Evolutionary conservation across 2,888 invertebrate species (phyloP).

Genomic region (Plebejus melissa): DNA sequence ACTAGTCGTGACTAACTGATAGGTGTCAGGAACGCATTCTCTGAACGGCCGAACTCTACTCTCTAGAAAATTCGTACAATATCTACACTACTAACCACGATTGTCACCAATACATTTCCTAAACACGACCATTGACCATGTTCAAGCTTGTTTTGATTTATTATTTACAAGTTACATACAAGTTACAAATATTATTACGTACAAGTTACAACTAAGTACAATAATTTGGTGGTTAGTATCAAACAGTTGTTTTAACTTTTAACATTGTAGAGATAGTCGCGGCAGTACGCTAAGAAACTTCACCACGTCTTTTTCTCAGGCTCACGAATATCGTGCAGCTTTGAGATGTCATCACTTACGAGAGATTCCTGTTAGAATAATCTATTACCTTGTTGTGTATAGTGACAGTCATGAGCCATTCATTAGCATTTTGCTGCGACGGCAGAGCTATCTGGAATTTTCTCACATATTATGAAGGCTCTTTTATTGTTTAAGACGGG

Average conservation of each 20-base stretch:
- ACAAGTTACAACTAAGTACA: not conserved
- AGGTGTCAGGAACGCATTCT: no score
- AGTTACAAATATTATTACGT: not conserved
- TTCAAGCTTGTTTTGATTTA: not conserved
- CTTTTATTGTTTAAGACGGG: not conserved
- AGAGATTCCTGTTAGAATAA: constrained; percentile 19
- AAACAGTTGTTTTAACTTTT: not conserved
- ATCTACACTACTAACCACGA: not conserved
- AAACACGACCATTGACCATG: not conserved
- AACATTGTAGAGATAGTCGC: not conserved
- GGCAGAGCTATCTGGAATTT: constrained; percentile 4
- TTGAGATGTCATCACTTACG: constrained; percentile 23
- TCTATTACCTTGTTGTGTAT: not conserved
- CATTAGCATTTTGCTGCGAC: constrained; percentile 1
- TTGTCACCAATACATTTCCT: not conserved
- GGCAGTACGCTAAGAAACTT: not conserved
- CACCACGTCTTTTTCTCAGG: constrained; percentile 19
- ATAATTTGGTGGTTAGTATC: not conserved
- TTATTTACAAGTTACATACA: not conserved
- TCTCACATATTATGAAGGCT: not conserved
- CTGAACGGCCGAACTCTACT: no score
- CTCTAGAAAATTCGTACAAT: not conserved
- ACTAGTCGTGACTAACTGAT: no score
- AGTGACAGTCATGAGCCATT: constrained; percentile 22
- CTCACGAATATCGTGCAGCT: constrained; percentile 26